Base-by-base conservation (phyloP, 2,113 vertebrate genomes). In the Lasiurus borealis region DNA sequence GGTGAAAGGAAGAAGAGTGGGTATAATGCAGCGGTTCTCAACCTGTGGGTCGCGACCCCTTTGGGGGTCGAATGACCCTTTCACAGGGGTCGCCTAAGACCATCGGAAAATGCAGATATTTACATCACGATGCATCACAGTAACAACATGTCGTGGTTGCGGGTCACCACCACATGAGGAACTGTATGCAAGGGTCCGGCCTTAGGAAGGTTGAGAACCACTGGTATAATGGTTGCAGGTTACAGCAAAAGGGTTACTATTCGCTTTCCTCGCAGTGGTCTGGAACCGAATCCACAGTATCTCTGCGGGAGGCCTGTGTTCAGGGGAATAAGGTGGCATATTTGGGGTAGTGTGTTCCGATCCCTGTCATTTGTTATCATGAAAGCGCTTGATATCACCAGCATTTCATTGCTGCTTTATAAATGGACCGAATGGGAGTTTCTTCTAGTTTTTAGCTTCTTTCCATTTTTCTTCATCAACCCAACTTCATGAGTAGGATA, bases 401-500 rank as follows among this genome's bases (percentile, higher is more conserved):
- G 76, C 90, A 92, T 85, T 94, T 84, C 46, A 64, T 78, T 91
- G 66, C 44, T 85, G 95, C 73, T 89, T 94, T 91, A 83, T 86
- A 93, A 92, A 93, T 87, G 34, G 52, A 72, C n/a, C 46, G 40
- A 86, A 86, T 89, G 80, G 48, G 25, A 86, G 77, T 94, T 81
- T 87, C 40, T 88, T 73, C 44, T 25, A 44, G 68, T 91, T 96
- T 95, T 72, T 90, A 93, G 46, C 71, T 78, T 80, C 62, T 88
- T 91, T 90, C 27, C 76, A 23, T 75, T 92, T 95, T 95, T 76
- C 62, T 97, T 90, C 96, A 82, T 84, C 81, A 90, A 76, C 27
- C 16, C 81, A 95, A 95, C 92, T 85, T 73, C 34, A 57, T 89
- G 90, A 73, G 73, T 87, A 34, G 31, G 44, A 92, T 95, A 89